These are phyloP conservation scores for Epsilonema sp. DNA, from an alignment of 2,888 invertebrate species.

Conservation along the genomic window DNA sequence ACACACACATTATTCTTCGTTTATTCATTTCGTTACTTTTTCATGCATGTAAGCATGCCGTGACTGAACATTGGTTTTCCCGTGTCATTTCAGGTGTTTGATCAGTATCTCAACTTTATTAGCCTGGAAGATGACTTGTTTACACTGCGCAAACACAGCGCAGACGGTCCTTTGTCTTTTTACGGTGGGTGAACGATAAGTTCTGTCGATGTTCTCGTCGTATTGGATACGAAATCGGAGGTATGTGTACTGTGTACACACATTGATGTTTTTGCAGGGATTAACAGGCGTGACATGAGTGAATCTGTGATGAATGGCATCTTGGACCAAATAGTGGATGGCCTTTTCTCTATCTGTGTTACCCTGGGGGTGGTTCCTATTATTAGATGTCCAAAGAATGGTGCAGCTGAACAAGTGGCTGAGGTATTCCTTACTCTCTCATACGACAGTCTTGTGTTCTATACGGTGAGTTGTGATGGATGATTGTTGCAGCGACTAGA, in stretches of 20 bases:
- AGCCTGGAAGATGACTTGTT: conserved; percentile 94
- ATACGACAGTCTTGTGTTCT: not conserved
- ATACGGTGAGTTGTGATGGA: not conserved
- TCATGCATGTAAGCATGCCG: too few relatives aligned
- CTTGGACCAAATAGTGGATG: conserved; percentile 82
- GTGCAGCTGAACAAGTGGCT: conserved; percentile 47
- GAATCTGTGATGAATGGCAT: conserved; percentile 85
- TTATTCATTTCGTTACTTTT: too few relatives aligned
- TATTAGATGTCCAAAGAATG: conserved; percentile 72
- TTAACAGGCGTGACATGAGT: conserved; percentile 41
- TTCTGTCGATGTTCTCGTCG: conserved; percentile 18
- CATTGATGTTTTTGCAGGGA: too few relatives aligned
- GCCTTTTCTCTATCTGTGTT: conserved; percentile 89
- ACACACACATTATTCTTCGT: too few relatives aligned
- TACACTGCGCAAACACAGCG: conserved; percentile 53
- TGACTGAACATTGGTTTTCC: too few relatives aligned
- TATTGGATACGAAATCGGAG: not conserved
- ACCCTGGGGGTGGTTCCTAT: conserved; percentile 81
- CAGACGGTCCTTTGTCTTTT: conserved; percentile 71
- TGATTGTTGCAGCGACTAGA: conserved; percentile 63
- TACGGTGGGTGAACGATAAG: too few relatives aligned
- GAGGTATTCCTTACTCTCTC: not conserved
- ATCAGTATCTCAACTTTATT: conserved; percentile 96
- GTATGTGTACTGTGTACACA: too few relatives aligned
- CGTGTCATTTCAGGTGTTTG: conserved; percentile 47